Conservation (phyloP, 2,113 vertebrate genomes). For the Henicopernis longicauda region DNA sequence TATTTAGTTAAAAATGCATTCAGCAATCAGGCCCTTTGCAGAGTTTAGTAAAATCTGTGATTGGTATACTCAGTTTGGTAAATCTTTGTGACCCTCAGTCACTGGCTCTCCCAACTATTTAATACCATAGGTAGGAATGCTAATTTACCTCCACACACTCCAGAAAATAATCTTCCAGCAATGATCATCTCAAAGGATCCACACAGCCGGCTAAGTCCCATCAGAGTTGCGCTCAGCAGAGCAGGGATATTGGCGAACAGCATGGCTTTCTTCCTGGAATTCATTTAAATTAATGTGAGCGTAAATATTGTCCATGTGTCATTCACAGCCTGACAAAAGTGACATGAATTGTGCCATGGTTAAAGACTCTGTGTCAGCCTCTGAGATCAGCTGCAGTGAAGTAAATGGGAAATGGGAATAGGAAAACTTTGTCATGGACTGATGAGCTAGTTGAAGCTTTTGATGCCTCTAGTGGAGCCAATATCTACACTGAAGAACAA, state of each 20-base stretch:
- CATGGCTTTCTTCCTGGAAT: constrained; percentile 76
- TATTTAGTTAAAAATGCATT: background rate
- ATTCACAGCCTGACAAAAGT: background rate
- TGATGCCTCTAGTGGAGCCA: background rate
- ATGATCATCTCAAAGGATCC: constrained; percentile 81
- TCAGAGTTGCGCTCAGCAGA: constrained; percentile 69
- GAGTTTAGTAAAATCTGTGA: background rate
- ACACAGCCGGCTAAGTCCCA: constrained; percentile 67
- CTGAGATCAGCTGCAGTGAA: background rate
- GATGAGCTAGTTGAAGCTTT: background rate
- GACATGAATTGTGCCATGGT: background rate
- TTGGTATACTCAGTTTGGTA: background rate
- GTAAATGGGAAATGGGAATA: background rate
- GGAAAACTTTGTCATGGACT: background rate
- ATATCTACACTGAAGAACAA: background rate
- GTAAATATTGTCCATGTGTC: background rate
- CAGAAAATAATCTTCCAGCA: constrained; percentile 72
- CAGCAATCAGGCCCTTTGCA: background rate
- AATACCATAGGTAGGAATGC: background rate
- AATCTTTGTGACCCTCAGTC: background rate
- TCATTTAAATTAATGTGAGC: background rate
- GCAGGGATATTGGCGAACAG: constrained; percentile 71
- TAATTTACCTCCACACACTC: constrained; percentile 72
- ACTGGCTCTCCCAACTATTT: background rate
- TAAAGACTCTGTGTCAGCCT: background rate